Conservation (phyloP, 2,888 invertebrate species). For the Eumacrocentrus americanus region DNA sequence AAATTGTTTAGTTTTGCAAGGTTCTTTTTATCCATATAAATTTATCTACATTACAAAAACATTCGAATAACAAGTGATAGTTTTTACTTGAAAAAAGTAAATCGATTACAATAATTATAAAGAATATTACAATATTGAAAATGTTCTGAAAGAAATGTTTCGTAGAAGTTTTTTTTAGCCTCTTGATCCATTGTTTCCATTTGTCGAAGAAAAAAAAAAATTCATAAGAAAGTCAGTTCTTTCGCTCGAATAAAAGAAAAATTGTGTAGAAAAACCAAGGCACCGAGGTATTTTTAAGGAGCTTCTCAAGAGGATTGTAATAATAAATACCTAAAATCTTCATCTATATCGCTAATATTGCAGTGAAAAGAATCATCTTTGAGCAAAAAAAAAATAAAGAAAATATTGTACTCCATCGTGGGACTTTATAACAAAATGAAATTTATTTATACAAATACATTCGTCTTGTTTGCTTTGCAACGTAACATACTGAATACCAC, state of each 20-base stretch:
- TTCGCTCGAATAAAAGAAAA: no score
- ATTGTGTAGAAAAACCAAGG: slow-evolving; percentile 31
- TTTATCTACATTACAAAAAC: slow-evolving; percentile 17
- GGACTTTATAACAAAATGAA: slow-evolving; percentile 53
- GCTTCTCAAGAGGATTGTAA: slow-evolving; percentile 36
- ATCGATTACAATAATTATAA: neutral
- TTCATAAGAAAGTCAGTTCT: no score
- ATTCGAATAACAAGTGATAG: slow-evolving; percentile 19
- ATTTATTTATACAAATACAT: slow-evolving; percentile 55
- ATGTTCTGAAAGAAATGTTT: neutral
- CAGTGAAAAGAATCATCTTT: slow-evolving; percentile 8
- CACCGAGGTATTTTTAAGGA: slow-evolving; percentile 36
- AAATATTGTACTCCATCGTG: slow-evolving; percentile 38
- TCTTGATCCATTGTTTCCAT: no score
- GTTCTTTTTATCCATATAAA: slow-evolving; percentile 2
- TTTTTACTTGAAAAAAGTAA: slow-evolving; percentile 11
- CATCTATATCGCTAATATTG: slow-evolving; percentile 22
- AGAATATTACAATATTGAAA: neutral
- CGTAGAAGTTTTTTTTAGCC: no score
- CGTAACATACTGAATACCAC: slow-evolving; percentile 42
- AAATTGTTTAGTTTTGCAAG: no score
- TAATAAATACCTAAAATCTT: neutral
- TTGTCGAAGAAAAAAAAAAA: no score
- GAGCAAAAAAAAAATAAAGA: slow-evolving; percentile 16
- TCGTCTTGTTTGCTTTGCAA: slow-evolving; percentile 48